Conservation (phyloP, 2,797 vertebrate genomes). For the Bovichtus variegatus region DNA sequence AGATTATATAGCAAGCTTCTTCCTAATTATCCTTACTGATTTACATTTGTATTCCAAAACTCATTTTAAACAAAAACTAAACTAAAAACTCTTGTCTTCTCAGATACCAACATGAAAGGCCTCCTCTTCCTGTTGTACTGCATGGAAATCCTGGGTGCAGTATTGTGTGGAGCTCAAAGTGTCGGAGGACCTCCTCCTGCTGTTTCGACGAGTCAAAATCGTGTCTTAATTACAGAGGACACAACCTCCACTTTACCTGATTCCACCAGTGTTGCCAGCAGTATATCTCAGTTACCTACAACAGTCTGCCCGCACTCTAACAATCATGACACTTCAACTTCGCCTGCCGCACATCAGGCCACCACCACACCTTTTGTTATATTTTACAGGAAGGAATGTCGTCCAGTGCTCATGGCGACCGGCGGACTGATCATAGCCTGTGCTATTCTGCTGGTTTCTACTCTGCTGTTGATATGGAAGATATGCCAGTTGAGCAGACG, state of each 20-base stretch:
- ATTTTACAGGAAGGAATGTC: background rate
- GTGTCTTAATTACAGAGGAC: background rate
- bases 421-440: slow-evolving; percentile 51
- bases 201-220: rapidly evolving
- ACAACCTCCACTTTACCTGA: too few species aligned
- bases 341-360: rapidly evolving
- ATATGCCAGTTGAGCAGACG: slow-evolving; percentile 58
- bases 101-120: slow-evolving; percentile 67
- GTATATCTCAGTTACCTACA: rapidly evolving
- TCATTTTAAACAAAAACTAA: background rate
- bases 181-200: rapidly evolving
- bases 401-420: background rate
- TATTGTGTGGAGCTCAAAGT: background rate
- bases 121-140: slow-evolving; percentile 43
- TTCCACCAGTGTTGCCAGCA: rapidly evolving
- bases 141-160: slow-evolving; percentile 19
- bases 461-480: slow-evolving; percentile 47
- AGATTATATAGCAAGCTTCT: background rate
- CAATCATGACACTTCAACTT: rapidly evolving
- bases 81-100: slow-evolving; percentile 15
- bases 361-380: rapidly evolving
- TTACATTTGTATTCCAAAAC: background rate
- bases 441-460: slow-evolving; percentile 51
- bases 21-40: background rate
- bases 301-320: rapidly evolving